Percentiles rank a stretch among this genome's conserved stretches.
These are phyloP conservation scores for Hestina assimilis DNA, from an alignment of 1,140 invertebrate genomes.

Conservation along the genomic window DNA sequence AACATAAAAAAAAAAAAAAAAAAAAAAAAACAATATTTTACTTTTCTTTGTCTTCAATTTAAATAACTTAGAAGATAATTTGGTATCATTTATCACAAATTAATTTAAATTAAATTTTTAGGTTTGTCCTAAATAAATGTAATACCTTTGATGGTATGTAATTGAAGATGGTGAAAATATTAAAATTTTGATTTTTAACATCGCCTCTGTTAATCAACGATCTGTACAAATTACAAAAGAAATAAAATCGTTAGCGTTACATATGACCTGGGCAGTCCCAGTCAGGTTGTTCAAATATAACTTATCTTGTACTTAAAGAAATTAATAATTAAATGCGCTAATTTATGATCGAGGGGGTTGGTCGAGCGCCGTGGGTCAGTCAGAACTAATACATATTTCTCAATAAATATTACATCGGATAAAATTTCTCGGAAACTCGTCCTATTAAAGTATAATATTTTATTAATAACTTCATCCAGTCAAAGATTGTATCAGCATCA, in stretches of 20 bases:
- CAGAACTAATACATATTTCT: constrained; percentile 53
- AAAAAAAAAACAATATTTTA: too few species aligned
- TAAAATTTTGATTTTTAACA: neutral
- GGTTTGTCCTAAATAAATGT: too few species aligned
- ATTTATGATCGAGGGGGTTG: constrained; percentile 54
- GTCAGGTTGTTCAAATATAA: constrained; percentile 74
- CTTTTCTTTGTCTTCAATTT: too few species aligned
- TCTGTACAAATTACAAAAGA: constrained; percentile 67
- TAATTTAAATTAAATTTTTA: too few species aligned
- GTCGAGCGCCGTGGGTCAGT: constrained; percentile 23
- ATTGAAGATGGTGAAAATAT: neutral
- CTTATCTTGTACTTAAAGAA: constrained; percentile 68
- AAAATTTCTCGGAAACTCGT: constrained; percentile 40
- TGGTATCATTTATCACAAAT: too few species aligned
- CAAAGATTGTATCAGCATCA: constrained; percentile 16
- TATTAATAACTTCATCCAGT: constrained; percentile 30
- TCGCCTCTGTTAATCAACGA: constrained; percentile 16
- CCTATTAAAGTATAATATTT: constrained; percentile 33
- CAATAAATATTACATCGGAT: constrained; percentile 47
- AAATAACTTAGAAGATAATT: too few species aligned
- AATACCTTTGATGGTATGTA: too few species aligned
- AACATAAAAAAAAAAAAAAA: too few species aligned
- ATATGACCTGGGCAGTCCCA: constrained; percentile 66
- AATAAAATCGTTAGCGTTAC: constrained; percentile 73
- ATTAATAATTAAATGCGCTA: constrained; percentile 73